A percentile compares a stretch with the other conserved stretches of the same genome.
Conservation (phyloP, 2,888 invertebrate genomes). For the Pomacea canaliculata region DNA sequence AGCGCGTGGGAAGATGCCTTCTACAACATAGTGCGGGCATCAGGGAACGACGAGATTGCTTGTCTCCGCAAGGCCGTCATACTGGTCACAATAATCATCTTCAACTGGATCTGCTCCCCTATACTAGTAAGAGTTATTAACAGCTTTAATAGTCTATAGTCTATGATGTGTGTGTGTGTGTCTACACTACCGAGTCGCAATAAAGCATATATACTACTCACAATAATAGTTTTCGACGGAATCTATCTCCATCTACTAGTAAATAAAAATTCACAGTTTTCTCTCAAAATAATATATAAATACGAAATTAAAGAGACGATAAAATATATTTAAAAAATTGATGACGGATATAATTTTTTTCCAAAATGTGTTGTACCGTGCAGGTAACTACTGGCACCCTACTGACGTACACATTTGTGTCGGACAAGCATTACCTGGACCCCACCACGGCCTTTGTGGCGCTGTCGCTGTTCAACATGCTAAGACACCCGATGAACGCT, state of each 20-base stretch:
- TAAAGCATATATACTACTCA: too few species aligned
- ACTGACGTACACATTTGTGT: conserved; percentile 78
- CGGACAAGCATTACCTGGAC: conserved; percentile 84
- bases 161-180: neutral
- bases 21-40: neutral
- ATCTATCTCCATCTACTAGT: too few species aligned
- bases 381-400: conserved; percentile 68
- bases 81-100: neutral
- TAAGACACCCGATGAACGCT: conserved; percentile 95
- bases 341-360: neutral
- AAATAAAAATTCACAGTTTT: too few species aligned
- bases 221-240: too few species aligned
- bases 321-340: neutral
- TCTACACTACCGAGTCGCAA: neutral
- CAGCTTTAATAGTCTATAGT: too few species aligned
- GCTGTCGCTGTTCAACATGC: conserved; percentile 96
- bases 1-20: conserved; percentile 7
- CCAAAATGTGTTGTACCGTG: conserved; percentile 8
- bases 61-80: neutral
- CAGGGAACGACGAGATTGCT: neutral
- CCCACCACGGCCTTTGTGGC: conserved; percentile 95
- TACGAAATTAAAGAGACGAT: neutral
- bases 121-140: neutral
- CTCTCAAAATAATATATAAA: too few species aligned
- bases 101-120: neutral